Conservation (phyloP, 2,888 invertebrate species). For the Phoronis australis region DNA sequence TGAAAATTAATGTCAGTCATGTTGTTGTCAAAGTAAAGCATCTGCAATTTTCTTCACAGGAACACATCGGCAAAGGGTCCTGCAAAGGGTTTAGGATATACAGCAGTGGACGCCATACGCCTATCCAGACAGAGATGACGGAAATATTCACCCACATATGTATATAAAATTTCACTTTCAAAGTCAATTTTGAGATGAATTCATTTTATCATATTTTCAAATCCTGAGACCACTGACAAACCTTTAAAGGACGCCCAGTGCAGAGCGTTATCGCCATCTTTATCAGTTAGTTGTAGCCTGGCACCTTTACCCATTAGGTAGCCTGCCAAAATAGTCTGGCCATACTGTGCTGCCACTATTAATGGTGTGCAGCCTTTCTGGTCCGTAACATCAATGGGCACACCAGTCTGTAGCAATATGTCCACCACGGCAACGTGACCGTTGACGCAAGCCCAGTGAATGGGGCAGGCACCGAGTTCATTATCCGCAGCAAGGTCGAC, state of each 20-base stretch:
- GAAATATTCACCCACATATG: too few relatives aligned
- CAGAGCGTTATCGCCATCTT: constrained; percentile 86
- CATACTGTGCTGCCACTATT: constrained; percentile 86
- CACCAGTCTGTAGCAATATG: constrained; percentile 62
- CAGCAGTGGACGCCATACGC: too few relatives aligned
- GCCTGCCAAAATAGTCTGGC: constrained; percentile 82
- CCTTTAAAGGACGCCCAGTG: constrained; percentile 94
- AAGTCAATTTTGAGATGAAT: too few relatives aligned
- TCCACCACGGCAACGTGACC: constrained; percentile 87
- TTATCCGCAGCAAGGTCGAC: constrained; percentile 81
- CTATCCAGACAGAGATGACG: too few relatives aligned
- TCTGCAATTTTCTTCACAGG: too few relatives aligned
- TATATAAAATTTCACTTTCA: too few relatives aligned
- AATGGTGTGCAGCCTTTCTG: constrained; percentile 82
- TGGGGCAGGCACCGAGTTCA: constrained; percentile 82
- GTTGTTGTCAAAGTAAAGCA: too few relatives aligned
- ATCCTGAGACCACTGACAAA: too few relatives aligned
- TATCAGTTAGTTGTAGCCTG: constrained; percentile 76
- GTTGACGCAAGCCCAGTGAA: constrained; percentile 91
- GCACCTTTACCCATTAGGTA: constrained; percentile 87
- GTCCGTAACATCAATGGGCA: constrained; percentile 82
- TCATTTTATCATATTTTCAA: too few relatives aligned
- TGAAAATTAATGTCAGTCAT: too few relatives aligned
- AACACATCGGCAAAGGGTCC: too few relatives aligned
- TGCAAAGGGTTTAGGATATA: too few relatives aligned